A percentile compares a stretch with the other conserved stretches of the same genome.
Conservation (phyloP, 2,797 vertebrate genomes). For the Gorsachius magnificus region DNA sequence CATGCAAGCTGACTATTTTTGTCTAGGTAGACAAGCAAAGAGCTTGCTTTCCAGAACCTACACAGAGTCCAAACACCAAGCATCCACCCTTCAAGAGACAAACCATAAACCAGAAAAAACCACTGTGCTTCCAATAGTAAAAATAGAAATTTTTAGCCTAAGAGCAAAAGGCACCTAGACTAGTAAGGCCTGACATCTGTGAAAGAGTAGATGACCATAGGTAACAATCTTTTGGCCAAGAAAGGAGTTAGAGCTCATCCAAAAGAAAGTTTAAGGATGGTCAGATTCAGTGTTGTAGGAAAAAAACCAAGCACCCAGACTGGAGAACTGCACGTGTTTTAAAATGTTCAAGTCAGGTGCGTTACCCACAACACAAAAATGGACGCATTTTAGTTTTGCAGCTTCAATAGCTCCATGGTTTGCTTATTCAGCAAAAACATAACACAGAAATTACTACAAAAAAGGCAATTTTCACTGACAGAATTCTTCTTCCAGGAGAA, state of each 20-base stretch:
- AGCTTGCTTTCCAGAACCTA: background rate
- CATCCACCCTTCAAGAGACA: background rate
- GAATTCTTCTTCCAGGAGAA: background rate
- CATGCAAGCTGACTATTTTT: background rate
- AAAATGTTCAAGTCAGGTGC: background rate
- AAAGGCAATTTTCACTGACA: background rate
- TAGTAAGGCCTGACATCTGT: background rate
- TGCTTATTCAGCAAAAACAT: background rate
- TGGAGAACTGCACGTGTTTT: background rate
- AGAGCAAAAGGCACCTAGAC: background rate
- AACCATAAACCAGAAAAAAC: background rate
- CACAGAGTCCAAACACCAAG: background rate
- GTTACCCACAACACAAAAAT: background rate
- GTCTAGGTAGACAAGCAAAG: background rate
- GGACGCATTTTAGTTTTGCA: background rate
- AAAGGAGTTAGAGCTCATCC: background rate
- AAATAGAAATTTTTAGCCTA: background rate
- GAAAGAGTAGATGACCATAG: background rate
- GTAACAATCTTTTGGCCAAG: background rate
- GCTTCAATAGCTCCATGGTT: background rate
- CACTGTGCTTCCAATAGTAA: background rate
- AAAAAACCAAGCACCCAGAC: background rate
- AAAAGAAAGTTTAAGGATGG: background rate
- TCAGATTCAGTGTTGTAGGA: background rate
- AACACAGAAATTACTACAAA: background rate